These are phyloP conservation scores for Todiramphus chloris DNA, from an alignment of 2,113 vertebrate genomes.

Conservation along the genomic window DNA sequence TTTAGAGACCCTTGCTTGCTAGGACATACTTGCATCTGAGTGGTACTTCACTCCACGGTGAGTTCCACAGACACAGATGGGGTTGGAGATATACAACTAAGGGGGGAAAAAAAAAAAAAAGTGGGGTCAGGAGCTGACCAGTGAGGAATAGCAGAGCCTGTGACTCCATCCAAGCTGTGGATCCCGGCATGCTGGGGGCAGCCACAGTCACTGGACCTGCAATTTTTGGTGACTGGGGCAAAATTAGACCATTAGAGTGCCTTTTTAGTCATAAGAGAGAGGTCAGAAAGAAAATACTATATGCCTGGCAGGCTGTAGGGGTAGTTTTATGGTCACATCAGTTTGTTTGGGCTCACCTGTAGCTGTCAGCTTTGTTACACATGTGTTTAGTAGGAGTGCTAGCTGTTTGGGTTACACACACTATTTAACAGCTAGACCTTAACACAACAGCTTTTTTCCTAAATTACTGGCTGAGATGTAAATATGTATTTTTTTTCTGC, in stretches of 20 bases:
- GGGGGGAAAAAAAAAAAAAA: background rate
- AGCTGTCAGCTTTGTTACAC: background rate
- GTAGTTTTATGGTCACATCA: background rate
- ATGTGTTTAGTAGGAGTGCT: background rate
- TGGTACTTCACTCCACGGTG: background rate
- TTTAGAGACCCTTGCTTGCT: background rate
- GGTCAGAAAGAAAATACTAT: background rate
- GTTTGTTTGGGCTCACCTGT: background rate
- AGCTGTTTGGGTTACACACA: background rate
- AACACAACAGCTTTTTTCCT: background rate
- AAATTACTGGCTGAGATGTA: background rate
- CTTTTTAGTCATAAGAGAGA: background rate
- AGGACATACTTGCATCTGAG: background rate
- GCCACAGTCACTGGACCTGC: background rate
- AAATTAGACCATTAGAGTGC: background rate
- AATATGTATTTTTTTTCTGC: background rate
- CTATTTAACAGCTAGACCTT: background rate
- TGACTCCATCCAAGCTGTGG: background rate
- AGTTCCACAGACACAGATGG: background rate
- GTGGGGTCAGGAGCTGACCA: background rate
- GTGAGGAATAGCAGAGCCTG: background rate
- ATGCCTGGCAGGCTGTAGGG: background rate
- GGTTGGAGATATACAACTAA: background rate
- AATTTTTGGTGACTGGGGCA: background rate
- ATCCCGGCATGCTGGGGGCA: rapidly evolving